phyloP scores from a whole-genome alignment of 2,888 invertebrate genomes.

The Phengaris arion region DNA sequence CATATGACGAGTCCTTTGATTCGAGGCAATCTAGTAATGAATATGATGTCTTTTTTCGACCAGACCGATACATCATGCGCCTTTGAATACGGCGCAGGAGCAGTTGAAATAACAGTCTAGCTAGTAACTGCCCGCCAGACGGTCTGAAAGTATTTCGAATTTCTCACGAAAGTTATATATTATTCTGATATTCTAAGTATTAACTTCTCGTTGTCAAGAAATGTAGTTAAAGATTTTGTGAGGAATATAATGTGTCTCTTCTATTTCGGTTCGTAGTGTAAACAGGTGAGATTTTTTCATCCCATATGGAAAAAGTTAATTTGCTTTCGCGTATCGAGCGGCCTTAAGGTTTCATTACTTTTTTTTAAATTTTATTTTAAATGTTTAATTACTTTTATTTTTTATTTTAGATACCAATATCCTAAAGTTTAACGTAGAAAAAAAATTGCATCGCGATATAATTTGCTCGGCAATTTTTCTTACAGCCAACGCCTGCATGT shows the following conservation, averaged over 20 bases:
- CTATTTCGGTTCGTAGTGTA: neutral
- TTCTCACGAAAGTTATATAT: conserved; percentile 37
- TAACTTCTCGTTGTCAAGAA: neutral
- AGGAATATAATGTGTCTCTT: conserved; percentile 1
- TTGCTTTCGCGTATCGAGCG: no score
- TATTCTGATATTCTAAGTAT: neutral
- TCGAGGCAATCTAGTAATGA: conserved; percentile 51
- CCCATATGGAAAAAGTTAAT: no score
- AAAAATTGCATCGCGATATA: no score
- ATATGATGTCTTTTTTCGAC: conserved; percentile 52
- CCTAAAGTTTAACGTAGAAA: no score
- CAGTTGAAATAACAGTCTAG: conserved; percentile 68
- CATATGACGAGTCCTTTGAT: conserved; percentile 73
- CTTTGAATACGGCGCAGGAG: conserved; percentile 55
- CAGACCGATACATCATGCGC: conserved; percentile 61
- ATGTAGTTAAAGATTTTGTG: conserved; percentile 32
- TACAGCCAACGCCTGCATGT: no score
- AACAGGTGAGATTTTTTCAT: conserved; percentile 22
- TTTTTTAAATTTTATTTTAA: no score
- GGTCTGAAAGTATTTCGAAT: conserved; percentile 42
- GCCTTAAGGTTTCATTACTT: no score
- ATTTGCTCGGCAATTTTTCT: no score
- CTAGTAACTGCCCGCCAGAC: conserved; percentile 43
- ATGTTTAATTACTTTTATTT: no score
- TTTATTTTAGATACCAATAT: no score